Base-by-base conservation (phyloP, 2,113 vertebrate genomes). In the Illadopsis cleaveri region DNA sequence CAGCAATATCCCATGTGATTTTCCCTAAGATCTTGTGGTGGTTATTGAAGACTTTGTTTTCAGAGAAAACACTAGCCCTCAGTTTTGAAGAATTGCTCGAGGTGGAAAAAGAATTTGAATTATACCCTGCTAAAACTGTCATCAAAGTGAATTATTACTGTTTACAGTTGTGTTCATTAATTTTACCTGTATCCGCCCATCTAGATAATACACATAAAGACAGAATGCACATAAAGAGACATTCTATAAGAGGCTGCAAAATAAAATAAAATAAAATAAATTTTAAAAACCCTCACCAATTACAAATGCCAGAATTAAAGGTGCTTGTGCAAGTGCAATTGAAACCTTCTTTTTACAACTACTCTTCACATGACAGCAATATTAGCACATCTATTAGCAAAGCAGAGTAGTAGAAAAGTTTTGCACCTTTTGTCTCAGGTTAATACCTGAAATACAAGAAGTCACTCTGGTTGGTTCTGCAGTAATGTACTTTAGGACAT, bases 11-110 rank as follows among this genome's bases (percentile, higher is more conserved):
- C 80, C 80, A 77, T 91, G 89, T 89, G 92, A 95, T 91, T 94
- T 93, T 90, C 75, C 61, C 68, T 93, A 93, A 90, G 71, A 84
- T 95, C 87, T 90, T 86, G 88, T 83, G 93, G 93, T 83, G 85
- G 83, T 90, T 96, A 92, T 90, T 90, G 93, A 97, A 96, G 92
- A 95, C 89, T 92, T 73, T 91, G 83, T 92, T 97, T 96, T 95
- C 88, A 97, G 62, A 95, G 79, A 94, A 97, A 96, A 95, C 72
- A 96, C 69, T 85, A 95, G 77, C 51, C 79, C 76, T 92, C 71
- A 69, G 91, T 92, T 87, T 90, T 77, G 76, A 97, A 88, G 57
- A 85, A 89, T 5, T 82, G 68, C 89, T 95, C 71, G 72, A 92
- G 69, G 65, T 94, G 44, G 45, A 91, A 96, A 95, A 93, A 86